These are phyloP conservation scores for Peromyscus californicus DNA, from an alignment of 2,113 vertebrate species.

Conservation along the genomic window DNA sequence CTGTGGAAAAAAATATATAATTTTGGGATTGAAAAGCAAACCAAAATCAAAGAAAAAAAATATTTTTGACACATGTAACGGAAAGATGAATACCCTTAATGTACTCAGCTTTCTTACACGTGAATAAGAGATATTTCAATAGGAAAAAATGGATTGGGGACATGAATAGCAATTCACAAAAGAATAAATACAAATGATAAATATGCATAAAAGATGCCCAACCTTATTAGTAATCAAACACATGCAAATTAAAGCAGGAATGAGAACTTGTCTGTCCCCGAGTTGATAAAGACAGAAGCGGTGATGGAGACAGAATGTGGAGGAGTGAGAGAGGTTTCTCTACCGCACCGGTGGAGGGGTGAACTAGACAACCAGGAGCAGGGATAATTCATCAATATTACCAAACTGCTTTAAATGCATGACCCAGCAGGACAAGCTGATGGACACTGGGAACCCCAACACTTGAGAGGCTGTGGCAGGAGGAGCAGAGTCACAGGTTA, in stretches of 20 bases:
- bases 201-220: background rate
- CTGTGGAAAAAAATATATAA: background rate
- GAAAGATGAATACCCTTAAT: background rate
- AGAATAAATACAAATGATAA: slow-evolving; percentile 43
- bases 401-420: slow-evolving; percentile 26
- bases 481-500: background rate
- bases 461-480: background rate
- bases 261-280: background rate
- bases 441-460: background rate
- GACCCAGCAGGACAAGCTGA: background rate
- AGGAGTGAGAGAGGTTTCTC: background rate
- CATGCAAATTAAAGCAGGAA: slow-evolving; percentile 50
- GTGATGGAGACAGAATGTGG: too few relatives aligned
- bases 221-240: slow-evolving; percentile 48
- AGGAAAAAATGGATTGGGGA: background rate
- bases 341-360: background rate
- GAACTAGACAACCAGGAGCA: background rate
- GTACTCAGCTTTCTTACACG: slow-evolving; percentile 16
- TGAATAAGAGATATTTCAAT: slow-evolving; percentile 25
- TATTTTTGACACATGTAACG: background rate
- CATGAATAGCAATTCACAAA: slow-evolving; percentile 44
- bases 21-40: slow-evolving; percentile 54
- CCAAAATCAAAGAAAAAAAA: background rate
- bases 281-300: slow-evolving; percentile 3
- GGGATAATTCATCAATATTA: background rate